A percentile compares a stretch with the other conserved stretches of the same genome.
Evolutionary conservation across 2,113 vertebrate genomes (phyloP).

Genomic region (Tragelaphus imberbis): DNA sequence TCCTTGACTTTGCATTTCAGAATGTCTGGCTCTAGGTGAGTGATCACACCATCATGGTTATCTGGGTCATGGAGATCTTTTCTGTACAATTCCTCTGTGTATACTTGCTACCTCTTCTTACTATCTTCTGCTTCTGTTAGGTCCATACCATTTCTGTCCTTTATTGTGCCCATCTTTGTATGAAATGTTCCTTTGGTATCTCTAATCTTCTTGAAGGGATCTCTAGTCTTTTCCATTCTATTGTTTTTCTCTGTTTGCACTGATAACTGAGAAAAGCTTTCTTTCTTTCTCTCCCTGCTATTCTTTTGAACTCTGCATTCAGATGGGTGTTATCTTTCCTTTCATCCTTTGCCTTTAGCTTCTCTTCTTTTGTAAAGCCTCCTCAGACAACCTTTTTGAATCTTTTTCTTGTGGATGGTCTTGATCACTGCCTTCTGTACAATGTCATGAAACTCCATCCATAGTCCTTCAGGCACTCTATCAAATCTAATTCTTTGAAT

Average conservation of each 20-base stretch:
- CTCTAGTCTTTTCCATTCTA: not conserved
- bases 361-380: not conserved
- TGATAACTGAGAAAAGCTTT: not conserved
- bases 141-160: not conserved
- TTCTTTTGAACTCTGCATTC: not conserved
- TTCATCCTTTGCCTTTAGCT: not conserved
- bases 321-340: not conserved
- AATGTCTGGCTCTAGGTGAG: not conserved
- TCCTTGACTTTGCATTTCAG: not conserved
- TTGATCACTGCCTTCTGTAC: not conserved
- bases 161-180: not conserved
- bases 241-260: not conserved
- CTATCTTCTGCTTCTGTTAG: not conserved
- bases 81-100: not conserved
- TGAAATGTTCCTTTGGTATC: not conserved
- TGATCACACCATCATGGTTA: not conserved
- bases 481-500: not conserved
- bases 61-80: not conserved
- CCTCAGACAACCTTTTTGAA: not conserved
- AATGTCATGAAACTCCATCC: not conserved
- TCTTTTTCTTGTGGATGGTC: not conserved
- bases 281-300: not conserved
- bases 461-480: not conserved
- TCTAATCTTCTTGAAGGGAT: not conserved
- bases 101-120: not conserved